Evolutionary conservation across 2,888 invertebrate genomes (phyloP).

Genomic region (Lydus trimaculatus): DNA sequence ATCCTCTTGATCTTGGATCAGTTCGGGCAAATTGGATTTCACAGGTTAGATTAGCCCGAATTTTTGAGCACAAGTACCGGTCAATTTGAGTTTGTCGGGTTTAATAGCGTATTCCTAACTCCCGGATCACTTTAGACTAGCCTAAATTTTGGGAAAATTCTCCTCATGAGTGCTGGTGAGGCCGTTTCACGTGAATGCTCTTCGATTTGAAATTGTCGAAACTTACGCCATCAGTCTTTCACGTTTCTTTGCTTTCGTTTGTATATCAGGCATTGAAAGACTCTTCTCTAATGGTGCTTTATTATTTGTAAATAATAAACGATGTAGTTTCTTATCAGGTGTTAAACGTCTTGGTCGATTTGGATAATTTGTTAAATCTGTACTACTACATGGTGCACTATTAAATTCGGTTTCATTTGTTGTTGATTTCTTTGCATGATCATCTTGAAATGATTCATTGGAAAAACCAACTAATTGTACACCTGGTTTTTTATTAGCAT

Average conservation of each 20-base stretch:
- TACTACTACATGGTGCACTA: constrained; percentile 51
- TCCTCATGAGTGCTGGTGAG: too few species aligned
- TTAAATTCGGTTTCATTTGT: constrained; percentile 47
- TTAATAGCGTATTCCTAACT: too few species aligned
- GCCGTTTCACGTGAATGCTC: not conserved
- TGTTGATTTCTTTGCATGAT: constrained; percentile 43
- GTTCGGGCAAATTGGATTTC: too few species aligned
- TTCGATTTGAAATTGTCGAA: not conserved
- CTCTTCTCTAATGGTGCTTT: constrained; percentile 78
- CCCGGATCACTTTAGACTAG: too few species aligned
- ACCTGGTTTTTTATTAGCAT: constrained; percentile 49
- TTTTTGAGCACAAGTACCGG: too few species aligned
- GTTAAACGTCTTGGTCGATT: constrained; percentile 54
- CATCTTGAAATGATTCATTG: constrained; percentile 53
- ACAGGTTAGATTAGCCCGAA: too few species aligned
- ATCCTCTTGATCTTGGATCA: too few species aligned
- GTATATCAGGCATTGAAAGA: constrained; percentile 84
- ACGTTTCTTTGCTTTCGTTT: constrained; percentile 74
- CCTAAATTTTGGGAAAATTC: too few species aligned
- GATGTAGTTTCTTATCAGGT: constrained; percentile 61
- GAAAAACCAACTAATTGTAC: constrained; percentile 57
- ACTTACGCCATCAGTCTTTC: constrained; percentile 77
- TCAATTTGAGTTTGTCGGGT: too few species aligned
- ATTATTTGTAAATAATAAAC: constrained; percentile 46
- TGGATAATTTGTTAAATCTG: constrained; percentile 22